Evolutionary conservation across 2,888 invertebrate species (phyloP), one percentile per base, ranked within the genome.

Genomic region (Tridacna crocea): DNA sequence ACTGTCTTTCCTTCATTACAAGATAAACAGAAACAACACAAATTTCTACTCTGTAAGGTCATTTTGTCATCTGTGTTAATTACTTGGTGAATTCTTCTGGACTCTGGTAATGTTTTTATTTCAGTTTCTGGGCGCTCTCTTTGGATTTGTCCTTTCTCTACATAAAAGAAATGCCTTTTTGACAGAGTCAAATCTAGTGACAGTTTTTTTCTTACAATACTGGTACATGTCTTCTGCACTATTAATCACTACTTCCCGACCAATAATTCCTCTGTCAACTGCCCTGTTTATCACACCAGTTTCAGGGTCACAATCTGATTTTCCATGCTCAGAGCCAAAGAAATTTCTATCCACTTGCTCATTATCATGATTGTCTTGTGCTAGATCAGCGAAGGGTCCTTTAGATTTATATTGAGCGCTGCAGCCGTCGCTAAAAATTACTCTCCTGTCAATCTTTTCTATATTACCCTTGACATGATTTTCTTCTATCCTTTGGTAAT

Each of bases 391-490:
- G 79, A 87, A 85, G 27, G 87, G 84, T 0, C 85, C 78, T 80
- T 8, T n/a, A n/a, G 78, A 79, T 72, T 86, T 87, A 72, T 84
- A 88, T 58, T 85, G 88, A 12, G 65, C 26, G 26, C 78, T 75
- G 74, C 88, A 88, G 10, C 88, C 84, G 27, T 88, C 88, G 72
- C 74, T 78, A 68, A 82, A 86, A 15, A 86, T 61, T 19, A 83
- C 36, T 22, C 58, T 75, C n/a, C 48, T 51, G 3, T 36, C 58
- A n/a, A n/a, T n/a, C n/a, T n/a, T n/a, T 60, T 55, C 73, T 24
- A 77, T 13, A 19, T 46, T 19, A 12, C 55, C 36, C 47, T 72
- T 66, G 8, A 77, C 11, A 36, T 81, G 24, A 61, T 26, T 3
- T 48, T 73, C 61, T 17, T 77, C 81, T 48, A 73, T 24, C 19